These are phyloP conservation scores for Eilema griseolum DNA, from an alignment of 2,888 invertebrate species.

Conservation along the genomic window DNA sequence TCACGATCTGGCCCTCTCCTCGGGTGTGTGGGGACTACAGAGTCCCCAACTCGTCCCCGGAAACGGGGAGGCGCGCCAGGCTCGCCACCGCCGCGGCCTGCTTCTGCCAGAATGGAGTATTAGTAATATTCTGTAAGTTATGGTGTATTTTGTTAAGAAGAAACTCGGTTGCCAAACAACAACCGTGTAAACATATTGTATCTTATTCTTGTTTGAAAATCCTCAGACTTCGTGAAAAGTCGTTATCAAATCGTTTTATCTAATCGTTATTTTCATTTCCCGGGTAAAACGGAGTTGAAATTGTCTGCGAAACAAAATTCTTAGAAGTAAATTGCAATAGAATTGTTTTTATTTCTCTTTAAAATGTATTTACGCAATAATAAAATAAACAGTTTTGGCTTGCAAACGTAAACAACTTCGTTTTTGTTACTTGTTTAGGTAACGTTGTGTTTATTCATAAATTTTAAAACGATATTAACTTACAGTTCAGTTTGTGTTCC, in stretches of 20 bases:
- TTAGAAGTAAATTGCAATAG: slow-evolving; percentile 28
- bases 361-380: slow-evolving; percentile 25
- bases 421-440: slow-evolving; percentile 18
- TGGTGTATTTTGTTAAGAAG: too few relatives aligned
- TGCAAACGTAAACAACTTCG: slow-evolving; percentile 15
- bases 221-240: background rate
- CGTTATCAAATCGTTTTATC: background rate
- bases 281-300: slow-evolving; percentile 13
- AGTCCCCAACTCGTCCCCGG: too few relatives aligned
- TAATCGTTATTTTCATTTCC: slow-evolving; percentile 16
- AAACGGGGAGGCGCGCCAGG: too few relatives aligned
- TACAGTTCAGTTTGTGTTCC: background rate
- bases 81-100: too few relatives aligned
- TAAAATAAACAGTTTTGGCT: slow-evolving; percentile 36
- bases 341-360: slow-evolving; percentile 11
- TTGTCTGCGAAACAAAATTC: slow-evolving; percentile 25
- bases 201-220: background rate
- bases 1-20: too few relatives aligned
- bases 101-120: too few relatives aligned
- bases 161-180: too few relatives aligned
- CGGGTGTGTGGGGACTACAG: too few relatives aligned
- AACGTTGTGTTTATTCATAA: background rate
- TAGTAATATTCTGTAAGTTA: too few relatives aligned
- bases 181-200: too few relatives aligned
- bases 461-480: background rate